Percentiles rank a stretch among this genome's conserved stretches.
Conservation (phyloP, 1,140 invertebrate genomes). For the Galleria mellonella region DNA sequence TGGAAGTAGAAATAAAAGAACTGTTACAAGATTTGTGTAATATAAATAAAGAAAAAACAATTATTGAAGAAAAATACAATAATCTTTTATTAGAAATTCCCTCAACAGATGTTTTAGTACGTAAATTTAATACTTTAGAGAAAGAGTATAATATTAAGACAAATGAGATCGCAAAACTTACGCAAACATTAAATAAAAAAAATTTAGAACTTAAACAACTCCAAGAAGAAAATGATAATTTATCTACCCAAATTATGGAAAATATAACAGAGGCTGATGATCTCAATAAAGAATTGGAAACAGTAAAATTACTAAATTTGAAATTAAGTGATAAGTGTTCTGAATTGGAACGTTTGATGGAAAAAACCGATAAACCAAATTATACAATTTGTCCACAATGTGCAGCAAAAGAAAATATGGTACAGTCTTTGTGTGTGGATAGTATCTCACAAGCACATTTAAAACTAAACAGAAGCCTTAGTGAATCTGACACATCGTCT, state of each 20-base stretch:
- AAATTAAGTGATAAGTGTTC: conserved; percentile 26
- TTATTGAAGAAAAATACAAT: conserved; percentile 41
- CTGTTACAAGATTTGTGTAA: conserved; percentile 26
- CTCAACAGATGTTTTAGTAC: conserved; percentile 29
- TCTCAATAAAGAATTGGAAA: conserved; percentile 42
- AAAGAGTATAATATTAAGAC: conserved; percentile 30
- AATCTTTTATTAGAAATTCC: conserved; percentile 34
- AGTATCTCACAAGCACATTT: conserved; percentile 18
- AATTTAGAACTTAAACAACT: conserved; percentile 30
- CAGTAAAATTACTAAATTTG: conserved; percentile 24
- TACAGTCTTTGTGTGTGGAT: conserved; percentile 24
- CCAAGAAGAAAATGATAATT: conserved; percentile 53
- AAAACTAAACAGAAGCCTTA: conserved; percentile 46
- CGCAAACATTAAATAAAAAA: conserved; percentile 23
- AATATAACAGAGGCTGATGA: conserved; percentile 46
- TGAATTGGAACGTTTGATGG: conserved; percentile 21
- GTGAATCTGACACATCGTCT: conserved; percentile 54
- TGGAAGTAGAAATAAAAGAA: conserved; percentile 21
- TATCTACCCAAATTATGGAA: conserved; percentile 60
- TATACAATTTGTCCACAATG: conserved; percentile 30
- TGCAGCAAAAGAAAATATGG: conserved; percentile 30
- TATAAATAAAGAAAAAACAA: conserved; percentile 27
- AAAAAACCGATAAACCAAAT: conserved; percentile 2
- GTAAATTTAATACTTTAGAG: conserved; percentile 38
- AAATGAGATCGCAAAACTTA: conserved; percentile 33